These are phyloP conservation scores for Peromyscus californicus DNA, from an alignment of 2,113 vertebrate species.

Conservation along the genomic window DNA sequence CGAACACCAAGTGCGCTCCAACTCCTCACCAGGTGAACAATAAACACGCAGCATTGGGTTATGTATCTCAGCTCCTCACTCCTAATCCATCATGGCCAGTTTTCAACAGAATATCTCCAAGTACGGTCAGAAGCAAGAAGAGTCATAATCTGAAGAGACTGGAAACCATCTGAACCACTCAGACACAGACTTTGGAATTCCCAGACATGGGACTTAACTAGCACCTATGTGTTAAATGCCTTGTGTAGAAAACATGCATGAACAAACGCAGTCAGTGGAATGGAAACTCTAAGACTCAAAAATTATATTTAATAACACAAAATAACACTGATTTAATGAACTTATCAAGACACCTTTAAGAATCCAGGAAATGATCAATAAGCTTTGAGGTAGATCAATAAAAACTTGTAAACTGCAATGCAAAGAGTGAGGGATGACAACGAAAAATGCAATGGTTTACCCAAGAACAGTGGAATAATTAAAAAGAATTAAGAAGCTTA, in stretches of 20 bases:
- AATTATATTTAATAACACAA: slow-evolving; percentile 26
- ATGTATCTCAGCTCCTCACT: background rate
- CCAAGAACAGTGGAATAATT: background rate
- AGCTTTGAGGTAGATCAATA: background rate
- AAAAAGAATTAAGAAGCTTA: background rate
- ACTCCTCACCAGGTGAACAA: too few relatives aligned
- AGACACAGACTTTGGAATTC: background rate
- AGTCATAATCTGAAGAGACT: background rate
- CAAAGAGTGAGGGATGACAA: background rate
- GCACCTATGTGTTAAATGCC: background rate
- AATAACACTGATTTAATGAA: background rate
- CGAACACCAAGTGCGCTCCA: background rate
- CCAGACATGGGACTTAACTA: background rate
- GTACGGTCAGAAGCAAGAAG: background rate
- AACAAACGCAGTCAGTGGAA: background rate
- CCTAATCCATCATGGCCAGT: background rate
- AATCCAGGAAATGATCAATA: background rate
- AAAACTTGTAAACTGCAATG: background rate
- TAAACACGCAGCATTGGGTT: background rate
- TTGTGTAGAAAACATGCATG: background rate
- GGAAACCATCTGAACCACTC: background rate
- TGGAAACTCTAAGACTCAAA: slow-evolving; percentile 37
- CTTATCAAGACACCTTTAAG: background rate
- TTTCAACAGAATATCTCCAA: background rate
- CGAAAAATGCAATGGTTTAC: background rate